phyloP scores from a whole-genome alignment of 1,140 invertebrate genomes.

The Capitella teleta region DNA sequence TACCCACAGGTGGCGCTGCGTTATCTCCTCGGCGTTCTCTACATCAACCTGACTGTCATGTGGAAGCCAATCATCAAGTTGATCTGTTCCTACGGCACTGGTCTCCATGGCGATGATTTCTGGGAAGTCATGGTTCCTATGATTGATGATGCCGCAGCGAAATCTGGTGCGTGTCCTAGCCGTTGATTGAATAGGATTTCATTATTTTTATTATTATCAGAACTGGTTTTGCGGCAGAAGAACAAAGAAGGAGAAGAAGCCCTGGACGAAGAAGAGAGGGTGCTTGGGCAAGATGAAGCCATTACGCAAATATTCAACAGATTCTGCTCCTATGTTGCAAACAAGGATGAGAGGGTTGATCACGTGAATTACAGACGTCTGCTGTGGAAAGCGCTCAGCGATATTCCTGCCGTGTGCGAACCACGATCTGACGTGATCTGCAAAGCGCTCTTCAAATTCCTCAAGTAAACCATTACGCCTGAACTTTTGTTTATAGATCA shows the following conservation, averaged over 20 bases:
- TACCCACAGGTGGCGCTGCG: conserved; percentile 49
- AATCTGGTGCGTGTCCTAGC: conserved; percentile 18
- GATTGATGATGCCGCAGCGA: conserved; percentile 45
- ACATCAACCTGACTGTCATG: conserved; percentile 73
- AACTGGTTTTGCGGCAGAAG: no score
- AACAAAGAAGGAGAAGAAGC: no score
- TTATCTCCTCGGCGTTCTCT: conserved; percentile 69
- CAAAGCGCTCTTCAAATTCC: conserved; percentile 64
- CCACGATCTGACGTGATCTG: conserved; percentile 65
- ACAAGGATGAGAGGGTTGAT: conserved; percentile 42
- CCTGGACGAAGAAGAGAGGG: no score
- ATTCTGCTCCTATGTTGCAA: background rate
- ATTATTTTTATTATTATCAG: background rate
- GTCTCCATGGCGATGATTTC: conserved; percentile 55
- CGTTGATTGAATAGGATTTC: background rate
- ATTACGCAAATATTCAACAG: no score
- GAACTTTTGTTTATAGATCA: conserved; percentile 2
- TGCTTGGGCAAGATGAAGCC: no score
- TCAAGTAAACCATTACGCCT: no score
- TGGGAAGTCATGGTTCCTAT: conserved; percentile 63
- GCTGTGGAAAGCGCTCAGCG: conserved; percentile 65
- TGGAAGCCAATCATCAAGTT: conserved; percentile 72
- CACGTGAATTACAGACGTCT: conserved; percentile 62
- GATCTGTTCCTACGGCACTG: conserved; percentile 58
- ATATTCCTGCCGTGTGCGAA: conserved; percentile 62